These are phyloP conservation scores for Drosophila saltans DNA, from an alignment of 1,140 invertebrate genomes.

Conservation along the genomic window DNA sequence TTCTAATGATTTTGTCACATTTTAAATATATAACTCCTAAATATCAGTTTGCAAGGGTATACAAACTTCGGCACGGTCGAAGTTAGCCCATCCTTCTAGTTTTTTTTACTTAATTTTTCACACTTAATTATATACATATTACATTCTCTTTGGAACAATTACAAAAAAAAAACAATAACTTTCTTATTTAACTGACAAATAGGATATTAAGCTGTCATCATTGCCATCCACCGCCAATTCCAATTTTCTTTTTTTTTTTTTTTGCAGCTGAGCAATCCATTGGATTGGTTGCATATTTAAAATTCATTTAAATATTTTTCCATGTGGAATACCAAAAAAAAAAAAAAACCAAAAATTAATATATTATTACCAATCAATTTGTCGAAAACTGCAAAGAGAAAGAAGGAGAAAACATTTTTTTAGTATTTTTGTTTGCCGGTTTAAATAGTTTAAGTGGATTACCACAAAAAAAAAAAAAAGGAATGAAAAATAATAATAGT, in stretches of 20 bases:
- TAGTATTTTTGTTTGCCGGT: background rate
- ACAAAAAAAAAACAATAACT: background rate
- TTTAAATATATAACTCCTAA: too few species aligned
- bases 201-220: background rate
- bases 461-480: too few species aligned
- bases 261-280: too few species aligned
- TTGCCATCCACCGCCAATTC: background rate
- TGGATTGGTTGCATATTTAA: too few species aligned
- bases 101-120: background rate
- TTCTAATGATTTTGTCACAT: too few species aligned
- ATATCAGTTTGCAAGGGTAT: too few species aligned
- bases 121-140: conserved; percentile 9
- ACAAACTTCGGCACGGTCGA: too few species aligned
- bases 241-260: background rate
- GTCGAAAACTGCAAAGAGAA: background rate
- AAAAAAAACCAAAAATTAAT: background rate
- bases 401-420: background rate
- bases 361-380: background rate
- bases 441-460: too few species aligned
- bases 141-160: background rate
- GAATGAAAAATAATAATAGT: too few species aligned
- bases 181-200: conserved; percentile 1
- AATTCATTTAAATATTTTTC: background rate
- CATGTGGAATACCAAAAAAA: background rate
- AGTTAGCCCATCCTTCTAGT: background rate